phyloP scores from a whole-genome alignment of 1,140 invertebrate genomes.

The Hydropsyche tenuis region DNA sequence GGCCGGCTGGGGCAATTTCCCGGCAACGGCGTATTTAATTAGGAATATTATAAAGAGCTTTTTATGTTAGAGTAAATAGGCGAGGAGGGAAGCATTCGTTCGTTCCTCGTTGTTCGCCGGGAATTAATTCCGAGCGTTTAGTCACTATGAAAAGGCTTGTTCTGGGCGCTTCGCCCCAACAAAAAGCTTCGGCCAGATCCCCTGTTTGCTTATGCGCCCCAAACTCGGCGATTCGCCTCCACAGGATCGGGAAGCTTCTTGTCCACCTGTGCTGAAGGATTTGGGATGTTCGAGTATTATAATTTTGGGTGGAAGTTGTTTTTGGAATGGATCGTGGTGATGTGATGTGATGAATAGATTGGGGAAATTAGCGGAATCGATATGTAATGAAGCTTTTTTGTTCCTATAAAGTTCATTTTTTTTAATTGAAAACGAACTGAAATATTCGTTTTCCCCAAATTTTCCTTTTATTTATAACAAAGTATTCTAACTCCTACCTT shows the following conservation, averaged over 20 bases:
- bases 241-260: neutral
- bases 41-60: conserved; percentile 36
- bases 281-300: neutral
- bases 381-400: too few relatives aligned
- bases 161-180: conserved; percentile 30
- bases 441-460: too few relatives aligned
- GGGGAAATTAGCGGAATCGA: too few relatives aligned
- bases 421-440: too few relatives aligned
- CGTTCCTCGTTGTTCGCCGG: conserved; percentile 10
- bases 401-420: too few relatives aligned
- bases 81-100: neutral
- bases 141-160: conserved; percentile 40
- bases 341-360: too few relatives aligned
- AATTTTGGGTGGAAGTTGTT: neutral
- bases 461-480: too few relatives aligned
- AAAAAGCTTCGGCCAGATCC: conserved; percentile 27
- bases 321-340: neutral
- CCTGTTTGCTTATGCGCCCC: conserved; percentile 7
- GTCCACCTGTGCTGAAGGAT: neutral
- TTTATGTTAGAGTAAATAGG: conserved; percentile 33
- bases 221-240: neutral
- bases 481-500: too few relatives aligned
- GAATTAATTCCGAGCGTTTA: conserved; percentile 46
- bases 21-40: conserved; percentile 32
- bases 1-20: conserved; percentile 1